Evolutionary conservation across 2,888 invertebrate genomes (phyloP).

Genomic region (Scrobipalpa atriplicella): DNA sequence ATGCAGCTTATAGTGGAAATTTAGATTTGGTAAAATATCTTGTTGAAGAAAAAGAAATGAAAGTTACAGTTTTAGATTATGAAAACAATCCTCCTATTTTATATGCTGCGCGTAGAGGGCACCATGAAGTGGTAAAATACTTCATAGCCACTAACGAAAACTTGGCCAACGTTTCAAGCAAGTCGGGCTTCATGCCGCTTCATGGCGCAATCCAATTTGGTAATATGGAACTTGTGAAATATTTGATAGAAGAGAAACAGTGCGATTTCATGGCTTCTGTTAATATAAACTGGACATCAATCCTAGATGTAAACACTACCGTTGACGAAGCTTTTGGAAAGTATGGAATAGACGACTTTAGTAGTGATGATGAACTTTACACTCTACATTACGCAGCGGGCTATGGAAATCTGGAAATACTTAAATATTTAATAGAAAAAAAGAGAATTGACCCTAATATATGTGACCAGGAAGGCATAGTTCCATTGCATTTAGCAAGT

Average conservation of each 20-base stretch:
- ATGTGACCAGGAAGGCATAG: slow-evolving; percentile 12
- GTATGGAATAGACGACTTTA: slow-evolving; percentile 9
- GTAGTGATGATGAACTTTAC: background rate
- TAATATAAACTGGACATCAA: slow-evolving; percentile 1
- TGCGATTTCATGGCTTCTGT: slow-evolving; percentile 10
- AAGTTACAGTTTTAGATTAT: background rate
- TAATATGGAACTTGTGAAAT: slow-evolving; percentile 25
- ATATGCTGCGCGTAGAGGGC: slow-evolving; percentile 5
- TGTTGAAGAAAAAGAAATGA: slow-evolving; percentile 7
- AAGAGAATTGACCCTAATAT: slow-evolving; percentile 10
- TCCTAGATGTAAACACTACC: background rate
- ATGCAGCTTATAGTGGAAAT: slow-evolving; percentile 14
- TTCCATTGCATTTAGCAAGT: slow-evolving; percentile 17
- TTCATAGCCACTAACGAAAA: slow-evolving; percentile 8
- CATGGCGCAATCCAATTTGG: slow-evolving; percentile 17
- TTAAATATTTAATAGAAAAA: slow-evolving; percentile 20
- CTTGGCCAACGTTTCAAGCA: background rate
- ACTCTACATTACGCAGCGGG: slow-evolving; percentile 13
- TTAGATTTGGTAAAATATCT: slow-evolving; percentile 19
- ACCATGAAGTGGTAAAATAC: slow-evolving; percentile 19
- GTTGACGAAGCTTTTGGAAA: background rate
- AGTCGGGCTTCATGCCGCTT: background rate
- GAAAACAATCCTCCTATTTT: background rate
- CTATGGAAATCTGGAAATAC: background rate
- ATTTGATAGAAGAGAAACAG: slow-evolving; percentile 25